These are phyloP conservation scores for Agelaius phoeniceus DNA, from an alignment of 2,113 vertebrate species.

Conservation along the genomic window DNA sequence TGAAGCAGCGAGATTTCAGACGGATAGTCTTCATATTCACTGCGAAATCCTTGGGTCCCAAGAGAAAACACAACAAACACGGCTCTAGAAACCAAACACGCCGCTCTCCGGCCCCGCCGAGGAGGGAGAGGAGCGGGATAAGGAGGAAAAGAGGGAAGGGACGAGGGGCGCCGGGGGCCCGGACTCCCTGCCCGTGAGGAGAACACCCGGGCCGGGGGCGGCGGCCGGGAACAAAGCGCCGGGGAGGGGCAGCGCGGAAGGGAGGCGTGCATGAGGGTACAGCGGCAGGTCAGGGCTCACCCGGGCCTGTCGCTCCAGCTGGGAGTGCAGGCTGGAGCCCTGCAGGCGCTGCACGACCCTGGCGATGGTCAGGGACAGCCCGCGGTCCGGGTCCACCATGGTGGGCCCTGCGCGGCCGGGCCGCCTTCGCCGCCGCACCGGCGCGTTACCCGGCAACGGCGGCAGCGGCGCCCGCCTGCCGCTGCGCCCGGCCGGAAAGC, in stretches of 20 bases:
- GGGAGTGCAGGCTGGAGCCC: constrained; percentile 86
- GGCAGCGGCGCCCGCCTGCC: neutral
- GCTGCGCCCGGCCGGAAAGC: neutral
- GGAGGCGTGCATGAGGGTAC: neutral
- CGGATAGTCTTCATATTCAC: neutral
- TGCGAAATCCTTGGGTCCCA: neutral
- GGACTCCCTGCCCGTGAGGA: neutral
- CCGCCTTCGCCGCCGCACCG: neutral
- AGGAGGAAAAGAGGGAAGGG: no score
- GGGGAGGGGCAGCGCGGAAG: neutral
- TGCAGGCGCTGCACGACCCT: constrained; percentile 89
- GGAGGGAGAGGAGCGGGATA: neutral
- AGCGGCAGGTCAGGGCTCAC: constrained; percentile 76
- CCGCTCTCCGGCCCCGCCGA: neutral
- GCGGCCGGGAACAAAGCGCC: neutral
- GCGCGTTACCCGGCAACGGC: constrained; percentile 71
- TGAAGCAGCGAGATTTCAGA: neutral
- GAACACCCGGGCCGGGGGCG: neutral
- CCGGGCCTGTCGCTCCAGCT: constrained; percentile 93
- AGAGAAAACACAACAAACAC: neutral
- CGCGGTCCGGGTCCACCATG: constrained; percentile 81
- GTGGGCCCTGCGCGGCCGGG: neutral
- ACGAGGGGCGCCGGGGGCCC: neutral
- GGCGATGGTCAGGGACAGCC: constrained; percentile 85
- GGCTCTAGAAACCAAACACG: neutral